Evolutionary conservation across 2,888 invertebrate genomes (phyloP).

Genomic region (Ariolimax columbianus): DNA sequence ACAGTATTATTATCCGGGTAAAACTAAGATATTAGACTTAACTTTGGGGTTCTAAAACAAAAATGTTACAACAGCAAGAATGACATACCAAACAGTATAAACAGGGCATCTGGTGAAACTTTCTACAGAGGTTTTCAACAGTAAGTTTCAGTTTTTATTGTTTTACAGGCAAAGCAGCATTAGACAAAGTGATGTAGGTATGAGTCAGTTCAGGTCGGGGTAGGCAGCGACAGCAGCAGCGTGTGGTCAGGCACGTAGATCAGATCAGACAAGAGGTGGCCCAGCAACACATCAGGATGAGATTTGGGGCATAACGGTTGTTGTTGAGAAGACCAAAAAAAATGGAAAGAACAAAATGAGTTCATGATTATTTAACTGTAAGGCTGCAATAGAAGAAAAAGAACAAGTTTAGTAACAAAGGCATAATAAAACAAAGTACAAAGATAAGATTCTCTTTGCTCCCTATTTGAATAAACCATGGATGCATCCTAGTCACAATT

Average conservation of each 20-base stretch:
- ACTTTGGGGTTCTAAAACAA: too few relatives aligned
- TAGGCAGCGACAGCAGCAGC: slow-evolving; percentile 50
- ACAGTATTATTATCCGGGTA: too few relatives aligned
- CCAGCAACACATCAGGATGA: slow-evolving; percentile 52
- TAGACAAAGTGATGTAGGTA: slow-evolving; percentile 49
- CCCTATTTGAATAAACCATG: not conserved
- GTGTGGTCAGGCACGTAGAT: slow-evolving; percentile 43
- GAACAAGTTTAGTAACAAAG: slow-evolving; percentile 17
- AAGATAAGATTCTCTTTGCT: not conserved
- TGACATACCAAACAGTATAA: slow-evolving; percentile 99
- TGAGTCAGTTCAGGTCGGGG: slow-evolving; percentile 48
- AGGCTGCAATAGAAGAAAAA: slow-evolving; percentile 39
- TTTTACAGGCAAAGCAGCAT: slow-evolving; percentile 50
- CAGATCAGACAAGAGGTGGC: slow-evolving; percentile 50
- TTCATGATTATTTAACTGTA: not conserved
- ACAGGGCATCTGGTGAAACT: slow-evolving; percentile 99
- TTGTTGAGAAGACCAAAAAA: slow-evolving; percentile 44
- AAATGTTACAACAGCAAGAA: slow-evolving; percentile 40
- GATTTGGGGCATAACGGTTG: slow-evolving; percentile 28
- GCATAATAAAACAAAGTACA: not conserved
- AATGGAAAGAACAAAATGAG: slow-evolving; percentile 27
- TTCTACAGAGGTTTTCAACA: slow-evolving; percentile 85
- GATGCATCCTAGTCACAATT: not conserved
- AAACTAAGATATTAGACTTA: too few relatives aligned
- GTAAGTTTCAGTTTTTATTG: slow-evolving; percentile 22